A percentile compares a stretch with the other conserved stretches of the same genome.
phyloP scores from a whole-genome alignment of 2,113 vertebrate species.

The Todiramphus saurophagus region DNA sequence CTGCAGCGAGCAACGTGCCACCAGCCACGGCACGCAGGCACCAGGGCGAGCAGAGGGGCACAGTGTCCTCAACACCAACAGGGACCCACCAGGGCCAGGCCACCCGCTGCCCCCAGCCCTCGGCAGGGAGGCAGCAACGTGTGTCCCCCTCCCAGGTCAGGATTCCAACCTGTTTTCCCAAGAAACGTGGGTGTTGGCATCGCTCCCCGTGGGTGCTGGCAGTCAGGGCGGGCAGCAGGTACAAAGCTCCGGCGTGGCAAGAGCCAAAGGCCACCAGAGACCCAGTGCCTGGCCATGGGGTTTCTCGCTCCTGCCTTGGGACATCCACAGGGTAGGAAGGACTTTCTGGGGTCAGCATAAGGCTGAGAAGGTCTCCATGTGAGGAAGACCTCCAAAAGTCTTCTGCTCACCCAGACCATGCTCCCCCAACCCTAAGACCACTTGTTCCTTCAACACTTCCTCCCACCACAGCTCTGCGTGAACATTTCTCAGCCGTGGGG shows the following conservation, averaged over 20 bases:
- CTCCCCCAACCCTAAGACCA: background rate
- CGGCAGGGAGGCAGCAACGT: background rate
- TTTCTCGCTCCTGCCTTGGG: background rate
- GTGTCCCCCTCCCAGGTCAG: background rate
- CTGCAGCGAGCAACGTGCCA: background rate
- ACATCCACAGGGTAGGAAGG: background rate
- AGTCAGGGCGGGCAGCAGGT: background rate
- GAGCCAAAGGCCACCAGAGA: background rate
- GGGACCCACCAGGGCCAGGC: background rate
- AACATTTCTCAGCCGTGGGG: accelerated
- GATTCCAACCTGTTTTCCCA: background rate
- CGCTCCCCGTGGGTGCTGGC: background rate
- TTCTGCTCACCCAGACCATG: background rate
- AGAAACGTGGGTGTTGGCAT: background rate
- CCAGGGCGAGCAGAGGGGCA: background rate
- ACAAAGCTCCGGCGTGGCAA: background rate
- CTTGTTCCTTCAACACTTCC: background rate
- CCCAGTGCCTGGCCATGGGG: accelerated
- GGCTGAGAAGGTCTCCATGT: accelerated
- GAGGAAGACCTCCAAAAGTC: background rate
- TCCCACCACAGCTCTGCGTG: background rate
- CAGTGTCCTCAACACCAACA: background rate
- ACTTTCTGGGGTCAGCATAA: background rate
- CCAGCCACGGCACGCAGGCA: background rate
- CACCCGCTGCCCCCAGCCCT: background rate